Evolutionary conservation across 2,888 invertebrate genomes (phyloP), one percentile per base, ranked within the genome.

Genomic region (Liodrosophila aerea): DNA sequence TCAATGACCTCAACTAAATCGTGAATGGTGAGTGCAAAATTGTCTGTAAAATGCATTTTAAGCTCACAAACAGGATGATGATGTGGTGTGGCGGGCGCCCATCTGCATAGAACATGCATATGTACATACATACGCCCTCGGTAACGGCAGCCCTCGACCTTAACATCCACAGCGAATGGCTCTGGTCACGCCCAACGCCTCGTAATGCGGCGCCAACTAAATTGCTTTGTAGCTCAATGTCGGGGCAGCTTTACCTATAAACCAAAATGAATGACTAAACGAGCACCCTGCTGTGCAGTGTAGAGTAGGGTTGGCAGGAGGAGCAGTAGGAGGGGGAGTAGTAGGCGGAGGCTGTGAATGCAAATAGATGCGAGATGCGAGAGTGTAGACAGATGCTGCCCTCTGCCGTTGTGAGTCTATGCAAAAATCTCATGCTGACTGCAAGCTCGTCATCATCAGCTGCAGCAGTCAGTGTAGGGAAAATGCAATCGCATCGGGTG

Each of bases 21-120:
- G 71, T 77, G 67, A 78, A 73, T 76, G 82, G 77, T 77, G 76
- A 82, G 80, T 77, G 76, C 56, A 75, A 78, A 77, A 75, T 64
- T 66, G 73, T 66, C 64, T 81, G 62, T 75, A 64, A 77, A 77
- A 66, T 65, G 75, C 69, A 71, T 81, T 72, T 72, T 60, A 71
- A 74, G 51, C 54, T 69, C 47, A 44, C 68, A 70, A 66, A 57
- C 69, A 50, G 40, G 52, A 18, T 12, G 13, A 13, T 9, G 30
- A 27, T 22, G n/a, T 1, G n/a, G 36, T 13, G n/a, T 1, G 4
- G 5, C 40, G 7, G 18, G 40, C 31, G 29, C 3, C 11, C 12
- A 11, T 33, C 7, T 12, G 34, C 12, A 8, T 9, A 8, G 9
- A 7, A 9, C 7, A 7, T 40, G 5, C n/a, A n/a, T n/a, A n/a